phyloP scores from a whole-genome alignment of 2,797 vertebrate species.

The Onychomys leucogaster region DNA sequence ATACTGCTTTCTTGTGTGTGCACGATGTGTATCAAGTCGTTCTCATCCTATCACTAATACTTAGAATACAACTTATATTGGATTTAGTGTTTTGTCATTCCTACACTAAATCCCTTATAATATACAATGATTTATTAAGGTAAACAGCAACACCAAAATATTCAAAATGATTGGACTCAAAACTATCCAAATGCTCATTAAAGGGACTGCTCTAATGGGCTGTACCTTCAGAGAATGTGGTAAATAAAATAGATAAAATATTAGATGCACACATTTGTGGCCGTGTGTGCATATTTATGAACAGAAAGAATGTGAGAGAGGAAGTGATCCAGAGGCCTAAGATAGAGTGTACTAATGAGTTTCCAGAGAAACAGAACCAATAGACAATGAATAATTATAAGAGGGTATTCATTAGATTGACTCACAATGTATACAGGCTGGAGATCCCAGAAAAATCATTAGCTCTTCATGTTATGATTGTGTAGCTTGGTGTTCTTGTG shows the following conservation, averaged over 20 bases:
- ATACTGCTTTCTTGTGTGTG: background rate
- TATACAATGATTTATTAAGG: background rate
- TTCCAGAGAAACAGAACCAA: background rate
- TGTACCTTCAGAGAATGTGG: background rate
- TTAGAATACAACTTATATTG: background rate
- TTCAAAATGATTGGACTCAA: background rate
- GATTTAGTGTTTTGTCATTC: background rate
- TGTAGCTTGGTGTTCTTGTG: background rate
- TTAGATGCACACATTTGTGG: background rate
- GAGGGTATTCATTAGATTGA: background rate
- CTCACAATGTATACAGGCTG: background rate
- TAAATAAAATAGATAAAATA: background rate
- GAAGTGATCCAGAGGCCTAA: background rate
- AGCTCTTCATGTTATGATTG: background rate
- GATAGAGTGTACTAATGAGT: background rate
- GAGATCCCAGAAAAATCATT: background rate
- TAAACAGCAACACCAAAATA: background rate
- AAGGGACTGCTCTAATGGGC: background rate
- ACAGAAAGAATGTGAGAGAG: background rate
- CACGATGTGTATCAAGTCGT: background rate
- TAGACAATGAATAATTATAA: background rate
- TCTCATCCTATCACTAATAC: background rate
- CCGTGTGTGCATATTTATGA: background rate
- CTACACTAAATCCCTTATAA: background rate
- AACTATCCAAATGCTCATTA: background rate